Conservation (phyloP, 2,113 vertebrate genomes). For the Choloepus hoffmanni region DNA sequence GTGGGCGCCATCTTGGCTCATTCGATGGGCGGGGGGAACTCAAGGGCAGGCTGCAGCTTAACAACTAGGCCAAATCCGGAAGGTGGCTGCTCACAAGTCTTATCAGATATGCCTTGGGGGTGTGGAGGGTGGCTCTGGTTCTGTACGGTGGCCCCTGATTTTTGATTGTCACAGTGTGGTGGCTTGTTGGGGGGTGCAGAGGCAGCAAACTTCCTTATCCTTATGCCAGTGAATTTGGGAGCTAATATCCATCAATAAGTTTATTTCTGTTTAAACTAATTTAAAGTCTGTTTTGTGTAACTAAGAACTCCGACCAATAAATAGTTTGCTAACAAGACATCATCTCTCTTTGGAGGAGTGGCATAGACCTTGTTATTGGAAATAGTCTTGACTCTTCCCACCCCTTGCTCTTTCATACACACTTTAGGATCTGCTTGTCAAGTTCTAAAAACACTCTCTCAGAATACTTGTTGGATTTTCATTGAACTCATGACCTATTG, state of each 20-base stretch:
- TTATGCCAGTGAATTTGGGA: background rate
- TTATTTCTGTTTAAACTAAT: background rate
- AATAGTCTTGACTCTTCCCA: background rate
- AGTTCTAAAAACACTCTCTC: background rate
- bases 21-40: no score
- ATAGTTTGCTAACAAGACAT: background rate
- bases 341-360: no score
- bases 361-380: background rate
- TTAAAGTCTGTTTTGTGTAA: background rate
- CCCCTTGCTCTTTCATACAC: background rate
- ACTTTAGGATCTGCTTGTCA: background rate
- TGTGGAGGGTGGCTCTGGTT: no score
- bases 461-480: background rate
- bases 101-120: no score
- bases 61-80: no score
- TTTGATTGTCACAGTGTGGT: background rate
- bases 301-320: background rate
- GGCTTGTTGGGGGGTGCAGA: background rate
- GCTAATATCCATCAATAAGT: background rate
- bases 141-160: no score
- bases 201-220: background rate
- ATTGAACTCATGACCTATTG: background rate
- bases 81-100: no score
- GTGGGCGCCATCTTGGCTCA: no score
- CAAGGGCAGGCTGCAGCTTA: no score